Base-by-base conservation (phyloP, 2,797 vertebrate species). In the Myiotriccus ornatus region DNA sequence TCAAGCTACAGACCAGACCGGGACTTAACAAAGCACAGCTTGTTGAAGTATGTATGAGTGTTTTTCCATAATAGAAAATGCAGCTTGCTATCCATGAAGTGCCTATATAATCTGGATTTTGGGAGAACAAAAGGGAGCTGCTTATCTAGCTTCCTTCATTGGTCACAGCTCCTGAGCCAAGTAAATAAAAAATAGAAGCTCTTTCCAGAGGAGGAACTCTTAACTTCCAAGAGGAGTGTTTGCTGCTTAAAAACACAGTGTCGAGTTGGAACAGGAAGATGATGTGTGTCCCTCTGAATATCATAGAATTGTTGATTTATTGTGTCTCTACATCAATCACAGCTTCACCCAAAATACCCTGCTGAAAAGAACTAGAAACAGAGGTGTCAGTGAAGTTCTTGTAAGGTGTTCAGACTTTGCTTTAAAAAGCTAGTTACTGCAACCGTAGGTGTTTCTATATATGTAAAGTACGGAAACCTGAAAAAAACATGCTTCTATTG, bases 11-110 rank as follows among this genome's bases (percentile, higher is more conserved):
- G 97, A 98, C 98, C 89, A 98, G 98, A 97, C 98, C 98, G 2
- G 98, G 98, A 88, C 98, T 98, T 94, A 98, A 98, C 97, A 98
- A 98, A 98, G 98, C 98, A 95, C 98, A 98, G 89, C 98, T 98
- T 81, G 98, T 98, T 93, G 98, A 98, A 97, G 98, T 98, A 98
- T 14, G 94, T 97, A 93, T 88, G 87, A 94, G 35, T 92, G 91
- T 95, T 93, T 77, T 95, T 91, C 56, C 49, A 3, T 93, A 92
- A 88, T 37, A 88, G 65, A 81, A 87, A 88, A 85, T 81, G 56
- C 74, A 57, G 30, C 80, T 87, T 90, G 39, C 68, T 59, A 8
- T 73, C 32, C 79, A 43, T 86, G 34, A 84, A 93, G 34, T 62
- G 28, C 23, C 16, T 69, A n/a, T 73, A 34, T 92, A 85, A 49